phyloP scores from a whole-genome alignment of 2,113 vertebrate genomes.

The Ictidomys tridecemlineatus region DNA sequence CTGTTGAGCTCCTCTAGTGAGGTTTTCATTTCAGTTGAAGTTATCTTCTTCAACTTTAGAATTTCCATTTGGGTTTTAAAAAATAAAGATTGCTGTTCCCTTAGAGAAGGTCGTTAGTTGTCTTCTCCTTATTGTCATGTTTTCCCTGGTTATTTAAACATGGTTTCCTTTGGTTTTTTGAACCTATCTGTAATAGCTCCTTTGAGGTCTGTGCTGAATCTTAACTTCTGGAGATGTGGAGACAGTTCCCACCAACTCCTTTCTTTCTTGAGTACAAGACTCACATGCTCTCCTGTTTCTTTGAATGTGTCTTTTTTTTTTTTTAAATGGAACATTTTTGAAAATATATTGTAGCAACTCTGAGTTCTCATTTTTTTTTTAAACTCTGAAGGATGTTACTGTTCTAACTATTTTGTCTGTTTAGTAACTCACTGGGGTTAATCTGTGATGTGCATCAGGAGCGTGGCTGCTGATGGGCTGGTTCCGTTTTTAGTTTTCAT shows the following conservation, averaged over 20 bases:
- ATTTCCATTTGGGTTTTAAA: not conserved
- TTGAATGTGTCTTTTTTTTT: not conserved
- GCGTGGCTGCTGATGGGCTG: not conserved
- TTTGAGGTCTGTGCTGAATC: not conserved
- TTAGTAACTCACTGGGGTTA: not conserved
- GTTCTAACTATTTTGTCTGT: not conserved
- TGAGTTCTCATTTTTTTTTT: not conserved
- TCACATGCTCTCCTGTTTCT: not conserved
- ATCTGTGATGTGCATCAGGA: not conserved
- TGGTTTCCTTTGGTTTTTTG: not conserved
- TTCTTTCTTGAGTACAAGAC: not conserved
- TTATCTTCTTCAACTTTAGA: slow-evolving; percentile 22
- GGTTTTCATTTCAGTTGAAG: not conserved
- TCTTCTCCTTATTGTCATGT: not conserved
- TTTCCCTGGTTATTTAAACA: not conserved
- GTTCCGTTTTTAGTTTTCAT: not conserved
- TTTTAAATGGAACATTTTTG: not conserved
- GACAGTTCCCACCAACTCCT: not conserved
- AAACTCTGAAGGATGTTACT: not conserved
- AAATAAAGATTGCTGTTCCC: not conserved
- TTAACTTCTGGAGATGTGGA: not conserved
- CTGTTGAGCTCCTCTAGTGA: not conserved
- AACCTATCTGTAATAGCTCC: not conserved
- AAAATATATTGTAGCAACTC: not conserved
- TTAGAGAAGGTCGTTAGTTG: not conserved